These are phyloP conservation scores for Paramisgurnus dabryanus DNA, from an alignment of 2,113 vertebrate genomes.

Conservation along the genomic window DNA sequence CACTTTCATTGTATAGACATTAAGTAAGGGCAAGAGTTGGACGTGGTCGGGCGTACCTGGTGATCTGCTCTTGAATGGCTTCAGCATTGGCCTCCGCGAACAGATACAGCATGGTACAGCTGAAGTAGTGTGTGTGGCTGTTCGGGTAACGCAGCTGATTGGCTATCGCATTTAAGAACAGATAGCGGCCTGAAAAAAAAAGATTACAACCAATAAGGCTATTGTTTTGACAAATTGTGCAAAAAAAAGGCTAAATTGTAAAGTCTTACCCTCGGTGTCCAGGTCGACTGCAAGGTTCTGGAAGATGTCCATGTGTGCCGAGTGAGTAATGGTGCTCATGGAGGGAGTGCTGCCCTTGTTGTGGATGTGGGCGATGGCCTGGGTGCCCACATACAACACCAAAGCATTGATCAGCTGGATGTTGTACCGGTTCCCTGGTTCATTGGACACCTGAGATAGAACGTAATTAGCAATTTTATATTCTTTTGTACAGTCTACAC, in stretches of 20 bases:
- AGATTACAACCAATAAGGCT: neutral
- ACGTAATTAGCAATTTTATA: neutral
- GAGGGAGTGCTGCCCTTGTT: conserved; percentile 99
- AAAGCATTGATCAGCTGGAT: conserved; percentile 98
- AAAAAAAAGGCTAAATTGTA: no score
- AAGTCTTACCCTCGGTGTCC: conserved; percentile 89
- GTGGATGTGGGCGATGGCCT: conserved; percentile 98
- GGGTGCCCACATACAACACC: conserved; percentile 97
- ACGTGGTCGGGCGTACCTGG: conserved; percentile 74
- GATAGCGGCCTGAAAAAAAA: conserved; percentile 85
- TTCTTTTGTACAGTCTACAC: no score
- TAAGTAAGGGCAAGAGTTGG: neutral
- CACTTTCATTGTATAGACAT: neutral
- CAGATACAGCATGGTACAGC: conserved; percentile 98
- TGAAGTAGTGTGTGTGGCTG: conserved; percentile 99
- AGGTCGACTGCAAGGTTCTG: conserved; percentile 98
- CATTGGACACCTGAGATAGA: conserved; percentile 88
- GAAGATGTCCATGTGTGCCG: conserved; percentile 99
- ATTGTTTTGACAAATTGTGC: no score
- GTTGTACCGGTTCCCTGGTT: conserved; percentile 98
- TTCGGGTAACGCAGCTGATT: conserved; percentile 99
- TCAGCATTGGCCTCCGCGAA: conserved; percentile 98
- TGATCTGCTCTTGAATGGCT: conserved; percentile 99
- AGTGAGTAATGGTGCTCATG: conserved; percentile 99
- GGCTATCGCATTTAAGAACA: conserved; percentile 97